Percentiles rank a stretch among this genome's conserved stretches.
These are phyloP conservation scores for Metalampra italica DNA, from an alignment of 2,888 invertebrate genomes.

Conservation along the genomic window DNA sequence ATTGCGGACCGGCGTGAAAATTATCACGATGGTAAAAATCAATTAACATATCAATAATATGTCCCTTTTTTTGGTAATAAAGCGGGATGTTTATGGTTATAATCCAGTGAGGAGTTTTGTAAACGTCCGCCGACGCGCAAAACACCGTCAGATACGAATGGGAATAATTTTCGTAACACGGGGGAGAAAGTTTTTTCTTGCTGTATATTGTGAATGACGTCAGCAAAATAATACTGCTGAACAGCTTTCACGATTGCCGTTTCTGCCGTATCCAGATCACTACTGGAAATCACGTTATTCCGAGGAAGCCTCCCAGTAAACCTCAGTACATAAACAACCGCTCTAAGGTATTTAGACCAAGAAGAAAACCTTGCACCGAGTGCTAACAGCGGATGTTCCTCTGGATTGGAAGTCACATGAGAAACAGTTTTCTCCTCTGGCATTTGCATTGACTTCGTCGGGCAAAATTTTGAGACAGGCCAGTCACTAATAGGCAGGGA, in stretches of 20 bases:
- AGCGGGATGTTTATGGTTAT: neutral
- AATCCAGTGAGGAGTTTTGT: conserved; percentile 1
- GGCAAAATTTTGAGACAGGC: conserved; percentile 2
- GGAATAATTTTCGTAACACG: neutral
- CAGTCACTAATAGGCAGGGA: conserved; percentile 1
- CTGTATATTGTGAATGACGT: neutral
- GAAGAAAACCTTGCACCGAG: conserved; percentile 1
- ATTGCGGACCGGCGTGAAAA: conserved; percentile 9
- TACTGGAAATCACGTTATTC: neutral
- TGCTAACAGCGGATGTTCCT: neutral
- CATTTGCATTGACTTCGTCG: neutral
- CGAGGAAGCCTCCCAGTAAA: neutral
- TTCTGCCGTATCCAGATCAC: conserved; percentile 5
- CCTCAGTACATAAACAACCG: conserved; percentile 7
- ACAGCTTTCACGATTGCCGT: neutral
- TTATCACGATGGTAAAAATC: conserved; percentile 4
- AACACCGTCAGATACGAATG: neutral
- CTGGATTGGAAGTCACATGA: neutral
- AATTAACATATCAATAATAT: conserved; percentile 2
- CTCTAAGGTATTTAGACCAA: conserved; percentile 7
- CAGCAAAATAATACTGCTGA: neutral
- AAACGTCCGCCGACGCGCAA: neutral
- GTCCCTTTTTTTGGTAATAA: neutral
- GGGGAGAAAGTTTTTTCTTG: neutral
- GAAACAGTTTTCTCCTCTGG: conserved; percentile 7